These are phyloP conservation scores for Rhopilema esculentum DNA, from an alignment of 30 jellyfish, hydroid and myxozoan species.

Conservation along the genomic window DNA sequence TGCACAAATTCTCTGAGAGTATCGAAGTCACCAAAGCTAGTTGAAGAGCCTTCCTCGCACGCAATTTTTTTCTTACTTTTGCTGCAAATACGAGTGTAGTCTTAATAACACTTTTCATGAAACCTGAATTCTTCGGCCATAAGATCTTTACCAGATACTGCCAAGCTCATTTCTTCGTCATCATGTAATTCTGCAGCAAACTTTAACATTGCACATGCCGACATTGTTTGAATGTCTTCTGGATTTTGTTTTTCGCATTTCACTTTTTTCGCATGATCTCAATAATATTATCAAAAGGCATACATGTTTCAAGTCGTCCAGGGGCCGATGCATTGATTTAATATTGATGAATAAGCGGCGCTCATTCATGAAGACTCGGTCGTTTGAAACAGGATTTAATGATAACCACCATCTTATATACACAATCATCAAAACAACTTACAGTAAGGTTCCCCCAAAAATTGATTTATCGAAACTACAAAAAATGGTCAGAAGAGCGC, in stretches of 20 bases:
- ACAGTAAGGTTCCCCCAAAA: slow-evolving; percentile 21
- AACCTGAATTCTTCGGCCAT: slow-evolving; percentile 43
- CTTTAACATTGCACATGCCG: slow-evolving; percentile 1
- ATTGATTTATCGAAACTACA: slow-evolving; percentile 23
- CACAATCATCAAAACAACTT: slow-evolving; percentile 50
- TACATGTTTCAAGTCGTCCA: slow-evolving; percentile 22
- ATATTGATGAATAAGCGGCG: slow-evolving; percentile 20
- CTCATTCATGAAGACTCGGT: slow-evolving; percentile 36
- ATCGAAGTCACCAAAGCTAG: background rate
- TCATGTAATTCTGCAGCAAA: slow-evolving; percentile 31
- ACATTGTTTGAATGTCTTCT: slow-evolving; percentile 16
- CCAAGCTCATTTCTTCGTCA: slow-evolving; percentile 14
- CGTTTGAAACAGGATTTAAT: slow-evolving; percentile 64
- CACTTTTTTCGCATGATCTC: slow-evolving; percentile 20
- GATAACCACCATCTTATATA: slow-evolving; percentile 65
- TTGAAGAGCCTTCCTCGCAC: slow-evolving; percentile 5
- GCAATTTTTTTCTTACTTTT: background rate
- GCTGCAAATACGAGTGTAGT: too few relatives aligned
- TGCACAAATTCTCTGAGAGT: background rate
- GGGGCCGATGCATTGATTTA: slow-evolving; percentile 13
- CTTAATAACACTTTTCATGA: slow-evolving; percentile 29
- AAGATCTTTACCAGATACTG: slow-evolving; percentile 25
- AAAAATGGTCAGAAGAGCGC: slow-evolving; percentile 35
- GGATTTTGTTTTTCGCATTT: slow-evolving; percentile 35
- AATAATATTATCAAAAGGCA: slow-evolving; percentile 18